Base-by-base conservation (phyloP, 92 coral and sea anemone species). In the Parazoanthus darwini region DNA sequence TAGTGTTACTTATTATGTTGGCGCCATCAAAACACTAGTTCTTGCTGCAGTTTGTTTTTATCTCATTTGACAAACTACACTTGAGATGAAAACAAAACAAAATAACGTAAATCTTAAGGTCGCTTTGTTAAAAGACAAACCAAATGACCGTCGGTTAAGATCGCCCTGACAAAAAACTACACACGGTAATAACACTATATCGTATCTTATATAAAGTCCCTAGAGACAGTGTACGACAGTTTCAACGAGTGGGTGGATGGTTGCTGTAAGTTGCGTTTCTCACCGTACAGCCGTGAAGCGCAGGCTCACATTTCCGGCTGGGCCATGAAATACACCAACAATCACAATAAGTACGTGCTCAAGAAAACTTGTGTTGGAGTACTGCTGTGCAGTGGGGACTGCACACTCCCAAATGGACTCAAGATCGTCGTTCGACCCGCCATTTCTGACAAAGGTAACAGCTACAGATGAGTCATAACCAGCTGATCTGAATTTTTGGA, bases 281-380 rank as follows among this genome's bases (percentile, higher is more conserved):
- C 98, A 7, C 95, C 96, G 11, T 92, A 96, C 92, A 91, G 96
- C 71, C 93, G 99, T 65, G 99, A 97, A 36, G 98, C 97, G 6
- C 99, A 97, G 90, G 98, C 99, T 3, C 99, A 97, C 90, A 93
- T 96, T 74, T 95, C 98, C 3, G 99, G 98, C 59, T 97, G 99
- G 99, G 99, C 99, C 89, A 97, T 97, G 99, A 97, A 97, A 46
- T 97, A 97, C 93, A 97, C 99, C 51, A 97, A 97, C 93, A 97
- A 97, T 83, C 99, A 97, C 90, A 97, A 97, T 81, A 97, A 97
- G 67, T 97, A 90, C 82, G 98, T 97, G 70, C 87, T 97, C 35
- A 97, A 97, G 95, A 97, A 97, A 82, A 97, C 99, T 0, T 97
- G 99, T 86, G 99, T 97, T 56, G 99, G 99, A 13, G 99, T 97